Base-by-base conservation (phyloP, 2,888 invertebrate genomes). In the Actias luna region DNA sequence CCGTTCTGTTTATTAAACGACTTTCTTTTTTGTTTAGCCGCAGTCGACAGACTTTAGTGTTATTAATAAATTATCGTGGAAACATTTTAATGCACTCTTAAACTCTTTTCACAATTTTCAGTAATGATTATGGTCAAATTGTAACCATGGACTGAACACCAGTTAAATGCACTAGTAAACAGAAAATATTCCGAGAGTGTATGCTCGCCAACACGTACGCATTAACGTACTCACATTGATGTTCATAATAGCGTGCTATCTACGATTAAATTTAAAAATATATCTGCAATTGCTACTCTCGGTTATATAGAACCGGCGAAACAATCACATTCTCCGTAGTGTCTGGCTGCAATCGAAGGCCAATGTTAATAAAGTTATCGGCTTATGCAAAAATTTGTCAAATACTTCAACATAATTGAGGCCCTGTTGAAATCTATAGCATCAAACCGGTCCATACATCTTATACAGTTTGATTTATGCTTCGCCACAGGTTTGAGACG, bases 391-490 rank as follows among this genome's bases (percentile, higher is more conserved):
- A 55, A 55, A 55, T 29, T 29, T 63, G 58, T 65, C 62, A 66
- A 68, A 72, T 71, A 67, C 72, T 67, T 73, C 69, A 73, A 70
- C 61, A 66, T 58, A 70, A 71, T 70, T 70, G 78, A 74, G 79
- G 78, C 75, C 76, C 72, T 70, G 66, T 70, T 67, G 74, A 71
- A 73, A 78, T 75, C 70, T 79, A 80, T 77, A 78, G 72, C 72
- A 72, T 66, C 75, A 80, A 88, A 88, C 88, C 76, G 78, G 88
- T 88, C 70, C 61, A n/a, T 27, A 27, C 55, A 55, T 55, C 55
- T 55, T 55, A 27, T 29, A 29, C 27, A 29, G 29, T 55, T 29
- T 55, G 55, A 55, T 55, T 72, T 74, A 75, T 74, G 74, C 67
- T 69, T 75, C 74, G 74, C 75, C 76, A 72, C 79, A 74, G 68